Evolutionary conservation across 2,797 vertebrate species (phyloP).

Genomic region (Labeo calbasu): DNA sequence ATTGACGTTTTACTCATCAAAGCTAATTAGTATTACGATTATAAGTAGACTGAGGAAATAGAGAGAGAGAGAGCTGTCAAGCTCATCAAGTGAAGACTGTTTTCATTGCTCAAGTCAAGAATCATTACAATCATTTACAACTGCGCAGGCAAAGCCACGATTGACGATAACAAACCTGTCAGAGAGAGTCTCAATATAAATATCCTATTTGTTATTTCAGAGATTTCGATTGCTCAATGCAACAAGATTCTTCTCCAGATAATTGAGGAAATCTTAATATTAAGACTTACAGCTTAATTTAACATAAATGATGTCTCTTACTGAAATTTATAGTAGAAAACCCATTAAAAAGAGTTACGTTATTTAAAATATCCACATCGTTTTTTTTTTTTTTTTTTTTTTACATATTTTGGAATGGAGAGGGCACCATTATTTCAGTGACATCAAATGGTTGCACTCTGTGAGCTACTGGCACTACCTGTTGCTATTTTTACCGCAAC

Average conservation of each 20-base stretch:
- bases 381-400: too few species aligned
- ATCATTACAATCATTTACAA: constrained; percentile 40
- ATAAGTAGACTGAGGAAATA: constrained; percentile 5
- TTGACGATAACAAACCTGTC: constrained; percentile 41
- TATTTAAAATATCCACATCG: too few species aligned
- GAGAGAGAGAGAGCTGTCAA: constrained; percentile 23
- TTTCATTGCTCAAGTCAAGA: constrained; percentile 44
- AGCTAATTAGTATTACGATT: constrained; percentile 25
- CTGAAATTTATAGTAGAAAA: too few species aligned
- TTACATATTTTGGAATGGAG: too few species aligned
- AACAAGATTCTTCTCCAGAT: neutral
- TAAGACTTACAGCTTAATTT: too few species aligned
- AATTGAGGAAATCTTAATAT: neutral
- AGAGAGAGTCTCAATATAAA: constrained; percentile 27
- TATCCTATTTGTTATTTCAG: neutral
- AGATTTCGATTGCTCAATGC: constrained; percentile 14
- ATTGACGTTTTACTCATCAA: constrained; percentile 27
- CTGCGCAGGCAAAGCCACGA: constrained; percentile 29
- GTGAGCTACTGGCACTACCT: too few species aligned
- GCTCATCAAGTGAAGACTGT: constrained; percentile 43
- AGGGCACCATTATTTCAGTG: too few species aligned
- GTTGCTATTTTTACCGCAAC: too few species aligned
- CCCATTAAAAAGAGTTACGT: too few species aligned
- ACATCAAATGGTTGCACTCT: too few species aligned
- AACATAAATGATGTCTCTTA: too few species aligned